Percentiles rank a stretch among this genome's conserved stretches.
phyloP scores from a whole-genome alignment of 1,140 invertebrate genomes.

The Pseudomyrmex pallidus region DNA sequence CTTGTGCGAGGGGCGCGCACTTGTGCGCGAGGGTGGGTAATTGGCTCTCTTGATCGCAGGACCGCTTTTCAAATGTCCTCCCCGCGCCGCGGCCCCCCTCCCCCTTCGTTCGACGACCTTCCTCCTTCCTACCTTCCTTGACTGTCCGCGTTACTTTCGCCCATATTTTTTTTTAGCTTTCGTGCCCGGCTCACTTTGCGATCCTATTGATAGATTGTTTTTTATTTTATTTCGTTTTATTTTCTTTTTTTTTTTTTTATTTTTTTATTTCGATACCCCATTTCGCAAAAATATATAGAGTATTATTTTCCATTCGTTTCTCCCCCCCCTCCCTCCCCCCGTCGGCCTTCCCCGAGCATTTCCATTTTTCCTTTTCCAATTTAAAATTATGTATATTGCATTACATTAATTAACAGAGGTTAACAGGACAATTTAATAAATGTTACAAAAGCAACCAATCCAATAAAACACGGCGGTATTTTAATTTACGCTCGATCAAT shows the following conservation, averaged over 20 bases:
- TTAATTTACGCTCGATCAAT: conserved; percentile 57
- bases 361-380: conserved; percentile 39
- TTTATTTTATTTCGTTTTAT: no score
- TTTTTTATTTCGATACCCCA: conserved; percentile 30
- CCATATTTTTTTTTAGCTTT: conserved; percentile 46
- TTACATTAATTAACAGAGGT: conserved; percentile 55
- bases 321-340: not conserved
- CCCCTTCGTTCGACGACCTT: not conserved
- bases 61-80: conserved; percentile 74
- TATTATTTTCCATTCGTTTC: conserved; percentile 41
- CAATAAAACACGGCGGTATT: conserved; percentile 55
- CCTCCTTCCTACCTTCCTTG: conserved; percentile 32
- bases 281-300: conserved; percentile 2
- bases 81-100: not conserved
- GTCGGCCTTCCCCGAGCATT: not conserved
- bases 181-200: conserved; percentile 27
- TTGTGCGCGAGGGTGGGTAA: conserved; percentile 74
- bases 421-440: conserved; percentile 59
- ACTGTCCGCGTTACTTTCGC: conserved; percentile 35
- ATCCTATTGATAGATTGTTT: conserved; percentile 27
- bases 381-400: conserved; percentile 55
- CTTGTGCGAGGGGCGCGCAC: conserved; percentile 53
- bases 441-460: conserved; percentile 52
- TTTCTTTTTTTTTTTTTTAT: no score
- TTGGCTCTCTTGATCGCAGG: conserved; percentile 83